Percentiles rank a stretch among this genome's conserved stretches.
Conservation (phyloP, 1,140 invertebrate species). For the Bombus soroeensis region DNA sequence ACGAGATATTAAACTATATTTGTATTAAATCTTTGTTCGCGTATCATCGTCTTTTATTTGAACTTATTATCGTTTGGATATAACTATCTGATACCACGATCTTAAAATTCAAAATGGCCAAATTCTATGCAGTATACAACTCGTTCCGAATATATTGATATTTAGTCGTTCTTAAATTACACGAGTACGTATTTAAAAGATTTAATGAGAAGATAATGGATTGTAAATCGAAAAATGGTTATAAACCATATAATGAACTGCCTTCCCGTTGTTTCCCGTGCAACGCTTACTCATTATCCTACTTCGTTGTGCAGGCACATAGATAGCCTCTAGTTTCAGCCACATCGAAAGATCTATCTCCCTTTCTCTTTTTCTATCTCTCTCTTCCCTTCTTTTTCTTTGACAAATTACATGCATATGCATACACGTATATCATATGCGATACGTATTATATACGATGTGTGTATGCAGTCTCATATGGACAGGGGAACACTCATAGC, state of each 20-base stretch:
- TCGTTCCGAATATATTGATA: neutral
- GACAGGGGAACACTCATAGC: slow-evolving; percentile 20
- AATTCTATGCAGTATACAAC: too few species aligned
- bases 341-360: slow-evolving; percentile 57
- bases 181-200: too few species aligned
- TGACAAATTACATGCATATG: neutral
- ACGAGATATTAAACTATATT: neutral
- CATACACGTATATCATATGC: neutral
- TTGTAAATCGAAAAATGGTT: neutral
- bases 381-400: neutral
- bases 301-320: slow-evolving; percentile 64
- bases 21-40: neutral
- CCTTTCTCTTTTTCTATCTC: neutral
- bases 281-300: slow-evolving; percentile 63
- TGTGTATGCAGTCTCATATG: slow-evolving; percentile 14
- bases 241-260: slow-evolving; percentile 15
- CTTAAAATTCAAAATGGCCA: too few species aligned
- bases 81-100: too few species aligned
- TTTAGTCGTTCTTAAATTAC: neutral
- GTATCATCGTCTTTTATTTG: neutral
- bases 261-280: slow-evolving; percentile 64
- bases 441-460: neutral
- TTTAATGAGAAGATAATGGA: neutral
- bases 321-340: slow-evolving; percentile 68
- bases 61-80: neutral